These are phyloP conservation scores for Fregetta grallaria DNA, from an alignment of 2,113 vertebrate genomes.

Conservation along the genomic window DNA sequence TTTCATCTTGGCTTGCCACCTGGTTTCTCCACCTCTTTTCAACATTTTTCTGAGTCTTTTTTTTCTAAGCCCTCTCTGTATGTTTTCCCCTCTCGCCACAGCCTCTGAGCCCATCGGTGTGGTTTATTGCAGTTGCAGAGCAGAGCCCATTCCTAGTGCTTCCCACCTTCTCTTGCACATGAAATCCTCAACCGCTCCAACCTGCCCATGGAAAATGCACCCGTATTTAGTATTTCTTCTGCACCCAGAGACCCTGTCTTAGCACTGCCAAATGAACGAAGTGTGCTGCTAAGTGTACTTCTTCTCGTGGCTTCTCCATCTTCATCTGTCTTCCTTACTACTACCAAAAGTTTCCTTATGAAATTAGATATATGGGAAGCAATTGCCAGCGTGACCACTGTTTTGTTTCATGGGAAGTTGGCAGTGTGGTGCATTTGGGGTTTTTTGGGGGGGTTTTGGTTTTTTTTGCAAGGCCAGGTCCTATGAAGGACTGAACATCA, in stretches of 20 bases:
- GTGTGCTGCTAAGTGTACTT: not conserved
- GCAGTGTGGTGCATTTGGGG: not conserved
- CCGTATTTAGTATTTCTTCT: not conserved
- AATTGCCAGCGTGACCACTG: not conserved
- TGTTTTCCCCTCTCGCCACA: not conserved
- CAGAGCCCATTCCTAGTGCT: not conserved
- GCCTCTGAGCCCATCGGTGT: not conserved
- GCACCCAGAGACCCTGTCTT: not conserved
- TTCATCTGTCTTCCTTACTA: not conserved
- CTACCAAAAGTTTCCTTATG: not conserved
- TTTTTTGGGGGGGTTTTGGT: not conserved
- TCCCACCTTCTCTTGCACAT: not conserved
- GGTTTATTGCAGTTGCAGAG: not conserved
- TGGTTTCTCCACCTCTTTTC: not conserved
- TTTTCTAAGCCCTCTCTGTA: not conserved
- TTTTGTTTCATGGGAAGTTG: not conserved
- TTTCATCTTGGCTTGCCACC: not conserved
- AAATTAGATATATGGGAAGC: not conserved
- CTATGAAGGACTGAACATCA: not conserved
- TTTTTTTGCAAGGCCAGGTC: not conserved
- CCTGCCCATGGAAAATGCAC: not conserved
- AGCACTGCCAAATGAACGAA: not conserved
- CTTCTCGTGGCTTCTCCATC: not conserved
- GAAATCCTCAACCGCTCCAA: not conserved
- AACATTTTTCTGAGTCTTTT: not conserved